Evolutionary conservation across 2,113 vertebrate species (phyloP), one percentile per base, ranked within the genome.

Genomic region (Clarias batrachus): DNA sequence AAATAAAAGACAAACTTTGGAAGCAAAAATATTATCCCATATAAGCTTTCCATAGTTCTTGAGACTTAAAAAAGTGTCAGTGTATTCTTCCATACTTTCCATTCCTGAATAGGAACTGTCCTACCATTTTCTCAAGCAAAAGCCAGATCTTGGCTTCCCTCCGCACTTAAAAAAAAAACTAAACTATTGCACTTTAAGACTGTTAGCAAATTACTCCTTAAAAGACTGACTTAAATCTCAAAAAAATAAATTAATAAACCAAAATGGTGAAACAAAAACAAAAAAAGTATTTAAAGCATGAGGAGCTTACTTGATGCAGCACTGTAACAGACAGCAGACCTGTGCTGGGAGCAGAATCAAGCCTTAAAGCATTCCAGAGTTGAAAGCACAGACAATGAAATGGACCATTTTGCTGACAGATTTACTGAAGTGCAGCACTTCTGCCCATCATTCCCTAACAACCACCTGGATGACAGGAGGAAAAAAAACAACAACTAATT

Each of bases 291-390:
- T 6, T 9, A 37, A 81, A 33, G 37, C 1, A 21, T 0, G 0
- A 14, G 4, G n/a, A 30, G 65, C 54, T 86, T 13, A 19, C 8
- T 25, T 71, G 52, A 41, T 3, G 56, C 80, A 68, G 88, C 79
- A 81, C 91, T 92, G 92, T 91, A 82, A 17, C 21, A 76, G 37
- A 66, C 70, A 73, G 83, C 30, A 74, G 83, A 12, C 12, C 13
- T 54, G 19, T 81, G 71, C 79, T 63, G 82, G 84, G 54, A 56
- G 62, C 21, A 30, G 70, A 87, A 54, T 54, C 23, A 77, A 54
- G 65, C 83, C 87, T 60, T 54, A 70, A 48, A 91, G 91, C 91
- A 94, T 93, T 93, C 90, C 91, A 78, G 81, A 86, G 62, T 82
- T 89, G 92, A 91, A 92, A 91, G 86, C 84, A 87, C 85, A 86